phyloP scores from a whole-genome alignment of 2,888 invertebrate genomes.

The Ophion costatus region DNA sequence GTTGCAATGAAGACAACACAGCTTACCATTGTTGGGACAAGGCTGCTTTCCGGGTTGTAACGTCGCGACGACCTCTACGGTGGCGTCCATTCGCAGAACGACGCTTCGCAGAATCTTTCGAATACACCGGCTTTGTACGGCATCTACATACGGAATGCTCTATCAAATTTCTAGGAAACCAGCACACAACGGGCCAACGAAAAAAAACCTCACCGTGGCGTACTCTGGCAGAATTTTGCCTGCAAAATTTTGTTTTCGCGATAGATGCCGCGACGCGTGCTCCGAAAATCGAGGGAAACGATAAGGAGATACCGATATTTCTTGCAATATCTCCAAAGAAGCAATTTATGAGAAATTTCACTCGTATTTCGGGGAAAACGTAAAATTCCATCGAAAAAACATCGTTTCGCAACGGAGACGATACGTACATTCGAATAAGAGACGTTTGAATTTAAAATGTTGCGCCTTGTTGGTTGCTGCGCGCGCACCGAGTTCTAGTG shows the following conservation, averaged over 20 bases:
- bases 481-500: slow-evolving; percentile 27
- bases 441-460: slow-evolving; percentile 7
- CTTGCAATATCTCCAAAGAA: neutral
- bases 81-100: no score
- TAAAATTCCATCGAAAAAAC: no score
- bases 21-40: slow-evolving; percentile 45
- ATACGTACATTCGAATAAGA: neutral
- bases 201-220: neutral
- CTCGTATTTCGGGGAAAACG: no score
- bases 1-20: slow-evolving; percentile 8
- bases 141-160: neutral
- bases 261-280: slow-evolving; percentile 15
- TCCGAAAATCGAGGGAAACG: neutral
- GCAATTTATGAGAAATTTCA: neutral
- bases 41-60: neutral
- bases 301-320: neutral
- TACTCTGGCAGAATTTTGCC: neutral
- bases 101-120: neutral
- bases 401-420: no score
- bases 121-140: neutral
- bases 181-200: neutral
- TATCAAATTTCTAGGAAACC: neutral
- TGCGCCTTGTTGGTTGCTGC: neutral
- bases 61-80: no score
- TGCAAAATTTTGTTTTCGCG: neutral